Base-by-base conservation (phyloP, 2,888 invertebrate species). In the Cantharis lateralis region DNA sequence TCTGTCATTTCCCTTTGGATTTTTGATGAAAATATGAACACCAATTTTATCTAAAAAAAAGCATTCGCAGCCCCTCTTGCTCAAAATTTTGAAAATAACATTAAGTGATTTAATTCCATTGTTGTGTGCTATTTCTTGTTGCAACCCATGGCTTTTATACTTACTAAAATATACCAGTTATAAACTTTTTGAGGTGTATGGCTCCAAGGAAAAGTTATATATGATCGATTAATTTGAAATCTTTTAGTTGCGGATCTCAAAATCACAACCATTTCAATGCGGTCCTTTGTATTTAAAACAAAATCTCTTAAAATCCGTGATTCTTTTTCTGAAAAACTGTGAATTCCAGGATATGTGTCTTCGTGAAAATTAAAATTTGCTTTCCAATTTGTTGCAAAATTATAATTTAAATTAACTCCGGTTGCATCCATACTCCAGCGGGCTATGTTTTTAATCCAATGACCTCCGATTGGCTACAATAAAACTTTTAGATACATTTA, bases 361-460 rank as follows among this genome's bases (percentile, higher is more conserved):
- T 72, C 66, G 10, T 72, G 18, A 20, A 64, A 72, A 61, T 72
- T 72, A 13, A 26, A 72, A 9, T 7, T 18, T 24, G 13, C 13
- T 10, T 11, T 16, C 64, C 64, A 72, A 18, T 61, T 7, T 15
- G 10, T 3, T 7, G 9, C 72, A 66, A 72, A 72, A 15, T 72
- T 72, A 11, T 32, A 66, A 24, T 72, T 61, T 48, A 72, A 11
- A 66, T 72, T 72, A 24, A 72, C 72, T 20, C 72, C 72, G 11
- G 11, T 9, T 0, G 28, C 18, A 24, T 72, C 72, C 72, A 72
- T 72, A 26, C 66, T 72, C 64, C 66, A 72, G 4, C 28, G 32
- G 15, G 72, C 72, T 64, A 32, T 72, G 15, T 72, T 72, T 15
- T 72, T 72, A 10, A 66, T 15, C 72, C 72, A 72, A 11, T 64